These are phyloP conservation scores for Lampris megalopsis DNA, from an alignment of 2,113 vertebrate genomes.

Conservation along the genomic window DNA sequence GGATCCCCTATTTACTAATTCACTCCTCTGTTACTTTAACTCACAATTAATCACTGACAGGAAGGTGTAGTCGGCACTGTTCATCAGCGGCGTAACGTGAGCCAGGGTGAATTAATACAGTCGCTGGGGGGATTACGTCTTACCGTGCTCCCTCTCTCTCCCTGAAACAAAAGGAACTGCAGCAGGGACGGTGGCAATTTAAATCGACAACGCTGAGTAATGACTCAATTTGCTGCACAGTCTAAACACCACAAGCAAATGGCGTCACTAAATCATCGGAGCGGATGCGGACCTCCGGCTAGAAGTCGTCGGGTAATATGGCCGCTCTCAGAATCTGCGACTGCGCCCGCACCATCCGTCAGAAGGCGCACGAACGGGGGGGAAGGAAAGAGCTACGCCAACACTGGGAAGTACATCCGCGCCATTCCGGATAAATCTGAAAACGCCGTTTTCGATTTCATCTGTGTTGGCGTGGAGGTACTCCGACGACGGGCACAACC, in stretches of 20 bases:
- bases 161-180: slow-evolving; percentile 77
- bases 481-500: too few relatives aligned
- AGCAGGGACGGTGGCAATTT: slow-evolving; percentile 77
- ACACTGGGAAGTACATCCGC: too few relatives aligned
- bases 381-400: not conserved
- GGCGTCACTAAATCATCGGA: slow-evolving; percentile 77
- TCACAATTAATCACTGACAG: slow-evolving; percentile 82
- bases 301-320: slow-evolving; percentile 54
- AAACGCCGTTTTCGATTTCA: too few relatives aligned
- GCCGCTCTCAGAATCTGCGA: slow-evolving; percentile 39
- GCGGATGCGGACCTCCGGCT: slow-evolving; percentile 63
- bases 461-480: too few relatives aligned
- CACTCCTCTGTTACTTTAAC: slow-evolving; percentile 79
- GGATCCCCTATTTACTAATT: slow-evolving; percentile 76
- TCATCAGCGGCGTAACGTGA: slow-evolving; percentile 74
- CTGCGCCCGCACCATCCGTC: not conserved
- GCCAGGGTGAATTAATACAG: slow-evolving; percentile 76
- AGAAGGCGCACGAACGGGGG: too few relatives aligned
- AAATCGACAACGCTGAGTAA: slow-evolving; percentile 79
- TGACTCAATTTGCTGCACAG: slow-evolving; percentile 77
- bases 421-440: too few relatives aligned
- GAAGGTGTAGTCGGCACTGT: slow-evolving; percentile 71
- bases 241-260: slow-evolving; percentile 78
- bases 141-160: slow-evolving; percentile 63
- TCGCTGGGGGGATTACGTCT: slow-evolving; percentile 75